Base-by-base conservation (phyloP, 2,797 vertebrate genomes). In the Margarornis squamiger region DNA sequence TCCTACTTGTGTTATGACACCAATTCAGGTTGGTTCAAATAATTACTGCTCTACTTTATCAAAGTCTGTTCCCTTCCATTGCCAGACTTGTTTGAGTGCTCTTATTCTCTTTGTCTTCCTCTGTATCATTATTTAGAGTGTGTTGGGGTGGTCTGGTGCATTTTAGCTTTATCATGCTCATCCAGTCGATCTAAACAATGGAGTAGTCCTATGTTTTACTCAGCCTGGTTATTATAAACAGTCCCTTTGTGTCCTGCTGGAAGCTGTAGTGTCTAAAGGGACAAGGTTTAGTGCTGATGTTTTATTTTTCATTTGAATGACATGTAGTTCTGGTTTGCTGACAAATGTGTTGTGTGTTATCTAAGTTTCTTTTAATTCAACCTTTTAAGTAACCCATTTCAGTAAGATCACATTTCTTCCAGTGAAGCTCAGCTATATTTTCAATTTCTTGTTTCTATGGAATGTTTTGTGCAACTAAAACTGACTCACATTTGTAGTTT, bases 301-400 rank as follows among this genome's bases (percentile, higher is more conserved):
- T 94, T 90, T 71, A 34, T 80, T 93, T 95, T 95, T 93, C n/a
- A n/a, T 86, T 80, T 83, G 46, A 80, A 67, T 86, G 62, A 24
- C 20, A 2, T 43, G 10, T 67, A 52, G 36, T 66, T 92, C 70
- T 93, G 70, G 34, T 90, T 91, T 91, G 16, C 54, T 90, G 62
- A 36, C 82, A 92, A 57, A 51, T 68, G 27, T 32, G 4, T 73
- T 65, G 15, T 89, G 13, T 87, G 46, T 78, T 77, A 46, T 19
- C 72, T 59, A 66, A 84, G 27, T 88, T 85, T 12, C 26, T 89
- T 92, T 77, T 71, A 65, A 49, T 70, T 79, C 27, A 73, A 24
- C 5, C 4, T 85, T 92, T 79, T 79, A 71, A 77, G 22, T 51
- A 87, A 85, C 13, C 15, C 15, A 11, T 91, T 80, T 91, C 54